Percentiles rank a stretch among this genome's conserved stretches.
phyloP scores from a whole-genome alignment of 2,113 vertebrate species.

The Plestiodon gilberti region DNA sequence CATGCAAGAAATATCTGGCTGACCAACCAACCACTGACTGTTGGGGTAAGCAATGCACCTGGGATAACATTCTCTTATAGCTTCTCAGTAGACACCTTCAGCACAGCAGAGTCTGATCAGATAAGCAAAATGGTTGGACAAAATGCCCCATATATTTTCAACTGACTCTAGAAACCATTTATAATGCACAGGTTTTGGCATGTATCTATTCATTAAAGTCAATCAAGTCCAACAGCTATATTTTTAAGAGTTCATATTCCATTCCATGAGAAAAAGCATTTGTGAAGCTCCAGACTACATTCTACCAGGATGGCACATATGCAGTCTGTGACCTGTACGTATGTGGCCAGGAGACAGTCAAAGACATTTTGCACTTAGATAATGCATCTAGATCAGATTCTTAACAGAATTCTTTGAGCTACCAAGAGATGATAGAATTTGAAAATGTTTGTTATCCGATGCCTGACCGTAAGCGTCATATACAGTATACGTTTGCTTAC shows the following conservation, averaged over 20 bases:
- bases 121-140: too few species aligned
- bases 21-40: too few species aligned
- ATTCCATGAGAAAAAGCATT: neutral
- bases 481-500: too few species aligned
- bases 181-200: too few species aligned
- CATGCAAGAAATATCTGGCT: too few species aligned
- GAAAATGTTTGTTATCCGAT: neutral
- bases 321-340: neutral
- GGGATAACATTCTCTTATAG: too few species aligned
- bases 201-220: too few species aligned
- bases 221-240: neutral
- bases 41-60: too few species aligned
- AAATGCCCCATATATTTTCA: too few species aligned
- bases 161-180: too few species aligned
- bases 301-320: neutral
- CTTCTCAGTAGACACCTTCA: too few species aligned
- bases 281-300: neutral
- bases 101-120: too few species aligned
- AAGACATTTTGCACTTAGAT: neutral
- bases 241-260: neutral
- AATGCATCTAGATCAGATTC: neutral
- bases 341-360: neutral
- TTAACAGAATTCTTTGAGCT: neutral
- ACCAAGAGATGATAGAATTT: neutral
- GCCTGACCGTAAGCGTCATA: neutral